phyloP scores from a whole-genome alignment of 2,113 vertebrate genomes.

The Recurvirostra avosetta region DNA sequence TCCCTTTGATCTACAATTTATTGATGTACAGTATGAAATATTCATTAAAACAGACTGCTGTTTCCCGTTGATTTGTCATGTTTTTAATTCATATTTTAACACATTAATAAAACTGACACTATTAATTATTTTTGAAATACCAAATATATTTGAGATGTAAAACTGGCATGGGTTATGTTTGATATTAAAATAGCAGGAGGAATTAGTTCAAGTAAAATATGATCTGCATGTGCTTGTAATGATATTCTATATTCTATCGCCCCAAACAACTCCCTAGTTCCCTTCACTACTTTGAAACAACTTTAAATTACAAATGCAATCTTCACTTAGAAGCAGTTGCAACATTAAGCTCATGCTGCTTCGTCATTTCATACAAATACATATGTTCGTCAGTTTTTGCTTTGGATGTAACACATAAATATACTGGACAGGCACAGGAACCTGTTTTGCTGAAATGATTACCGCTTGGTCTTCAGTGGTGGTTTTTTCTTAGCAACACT shows the following conservation, averaged over 20 bases:
- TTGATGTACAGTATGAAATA: slow-evolving; percentile 72
- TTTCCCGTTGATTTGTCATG: slow-evolving; percentile 75
- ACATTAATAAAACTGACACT: slow-evolving; percentile 77
- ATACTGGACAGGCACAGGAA: not conserved
- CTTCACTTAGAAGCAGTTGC: not conserved
- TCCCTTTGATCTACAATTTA: slow-evolving; percentile 75
- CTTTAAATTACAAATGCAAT: slow-evolving; percentile 47
- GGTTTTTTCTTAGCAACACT: not conserved
- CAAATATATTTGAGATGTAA: slow-evolving; percentile 63
- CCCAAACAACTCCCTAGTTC: slow-evolving; percentile 42
- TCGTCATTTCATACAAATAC: not conserved
- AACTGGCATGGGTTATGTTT: slow-evolving; percentile 14
- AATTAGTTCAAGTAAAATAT: slow-evolving; percentile 36
- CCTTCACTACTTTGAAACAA: slow-evolving; percentile 28
- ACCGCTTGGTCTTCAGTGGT: not conserved
- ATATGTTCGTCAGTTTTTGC: not conserved
- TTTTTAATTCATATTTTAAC: slow-evolving; percentile 80
- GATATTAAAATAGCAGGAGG: slow-evolving; percentile 19
- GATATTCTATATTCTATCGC: slow-evolving; percentile 1
- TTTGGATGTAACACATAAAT: not conserved
- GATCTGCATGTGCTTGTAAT: not conserved
- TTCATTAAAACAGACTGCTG: slow-evolving; percentile 78
- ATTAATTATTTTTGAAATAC: slow-evolving; percentile 74
- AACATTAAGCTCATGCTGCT: slow-evolving; percentile 31
- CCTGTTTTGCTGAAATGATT: not conserved